These are phyloP conservation scores for Allophyes oxyacanthae DNA, from an alignment of 2,888 invertebrate genomes.

Conservation along the genomic window DNA sequence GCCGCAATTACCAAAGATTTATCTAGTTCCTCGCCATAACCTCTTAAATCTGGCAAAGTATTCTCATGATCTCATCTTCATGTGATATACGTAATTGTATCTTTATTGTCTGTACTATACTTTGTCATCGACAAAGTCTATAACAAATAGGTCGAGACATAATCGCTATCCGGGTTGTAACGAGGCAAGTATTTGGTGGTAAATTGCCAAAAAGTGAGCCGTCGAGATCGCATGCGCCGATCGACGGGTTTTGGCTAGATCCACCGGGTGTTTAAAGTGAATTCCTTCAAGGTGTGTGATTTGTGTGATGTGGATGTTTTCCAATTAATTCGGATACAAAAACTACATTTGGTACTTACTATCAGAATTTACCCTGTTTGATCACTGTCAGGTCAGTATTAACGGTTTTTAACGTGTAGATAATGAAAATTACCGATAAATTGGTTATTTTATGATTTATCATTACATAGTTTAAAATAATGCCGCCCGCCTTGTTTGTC, in stretches of 20 bases:
- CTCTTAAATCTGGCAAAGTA: slow-evolving; percentile 20
- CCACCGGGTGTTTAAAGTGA: slow-evolving; percentile 17
- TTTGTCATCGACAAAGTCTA: slow-evolving; percentile 15
- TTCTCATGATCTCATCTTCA: slow-evolving; percentile 34
- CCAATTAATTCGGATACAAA: slow-evolving; percentile 1
- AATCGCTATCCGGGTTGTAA: slow-evolving; percentile 37
- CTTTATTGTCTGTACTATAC: slow-evolving; percentile 33
- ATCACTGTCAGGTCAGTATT: too few relatives aligned
- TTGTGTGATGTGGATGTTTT: slow-evolving; percentile 4
- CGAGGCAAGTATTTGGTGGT: slow-evolving; percentile 40
- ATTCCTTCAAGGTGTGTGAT: slow-evolving; percentile 16
- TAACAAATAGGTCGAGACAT: slow-evolving; percentile 35
- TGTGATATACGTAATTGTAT: slow-evolving; percentile 4
- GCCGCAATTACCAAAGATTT: not conserved
- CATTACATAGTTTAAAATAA: too few relatives aligned
- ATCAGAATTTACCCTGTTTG: too few relatives aligned
- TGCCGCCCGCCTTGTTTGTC: too few relatives aligned
- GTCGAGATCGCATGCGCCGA: slow-evolving; percentile 7
- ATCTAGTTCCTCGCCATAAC: not conserved
- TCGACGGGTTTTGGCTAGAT: slow-evolving; percentile 25
- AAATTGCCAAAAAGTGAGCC: slow-evolving; percentile 37
- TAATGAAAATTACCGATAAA: too few relatives aligned
- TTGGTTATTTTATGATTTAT: too few relatives aligned
- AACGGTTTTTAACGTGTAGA: too few relatives aligned
- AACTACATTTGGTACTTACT: not conserved